Evolutionary conservation across 2,113 vertebrate species (phyloP).

Genomic region (Otolemur garnettii): DNA sequence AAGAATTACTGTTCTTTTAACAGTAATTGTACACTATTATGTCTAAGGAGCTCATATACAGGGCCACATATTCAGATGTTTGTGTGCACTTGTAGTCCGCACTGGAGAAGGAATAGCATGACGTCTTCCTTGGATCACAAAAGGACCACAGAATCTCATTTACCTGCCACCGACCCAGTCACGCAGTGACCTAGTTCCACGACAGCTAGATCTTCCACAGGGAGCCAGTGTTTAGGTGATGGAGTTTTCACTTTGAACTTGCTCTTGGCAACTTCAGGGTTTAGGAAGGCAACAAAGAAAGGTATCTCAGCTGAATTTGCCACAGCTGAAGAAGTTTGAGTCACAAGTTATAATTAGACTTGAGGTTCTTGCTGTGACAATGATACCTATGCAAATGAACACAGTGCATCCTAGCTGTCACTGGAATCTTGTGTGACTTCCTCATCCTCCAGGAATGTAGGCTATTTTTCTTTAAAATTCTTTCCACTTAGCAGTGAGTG

Average conservation of each 20-base stretch:
- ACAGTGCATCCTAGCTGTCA: conserved; percentile 36
- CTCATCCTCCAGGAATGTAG: conserved; percentile 23
- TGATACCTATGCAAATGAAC: background rate
- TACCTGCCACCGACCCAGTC: background rate
- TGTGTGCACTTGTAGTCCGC: background rate
- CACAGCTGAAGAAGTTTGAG: background rate
- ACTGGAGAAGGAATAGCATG: background rate
- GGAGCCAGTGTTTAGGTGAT: background rate
- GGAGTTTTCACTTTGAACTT: background rate
- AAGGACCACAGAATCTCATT: background rate
- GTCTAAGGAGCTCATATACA: background rate
- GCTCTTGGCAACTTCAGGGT: background rate
- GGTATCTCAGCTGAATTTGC: background rate
- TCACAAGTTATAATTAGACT: conserved; percentile 45
- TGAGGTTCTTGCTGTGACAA: background rate
- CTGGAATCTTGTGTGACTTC: conserved; percentile 64
- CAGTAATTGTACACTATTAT: background rate
- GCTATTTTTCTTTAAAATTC: conserved; percentile 64
- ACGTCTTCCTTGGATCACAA: background rate
- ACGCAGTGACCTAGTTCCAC: background rate
- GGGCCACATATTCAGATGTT: background rate
- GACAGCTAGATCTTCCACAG: background rate
- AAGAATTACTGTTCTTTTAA: background rate
- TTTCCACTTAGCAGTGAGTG: conserved; percentile 57
- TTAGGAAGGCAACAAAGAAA: background rate